A percentile compares a stretch with the other conserved stretches of the same genome.
Evolutionary conservation across 2,797 vertebrate genomes (phyloP).

Genomic region (Amblyraja radiata): DNA sequence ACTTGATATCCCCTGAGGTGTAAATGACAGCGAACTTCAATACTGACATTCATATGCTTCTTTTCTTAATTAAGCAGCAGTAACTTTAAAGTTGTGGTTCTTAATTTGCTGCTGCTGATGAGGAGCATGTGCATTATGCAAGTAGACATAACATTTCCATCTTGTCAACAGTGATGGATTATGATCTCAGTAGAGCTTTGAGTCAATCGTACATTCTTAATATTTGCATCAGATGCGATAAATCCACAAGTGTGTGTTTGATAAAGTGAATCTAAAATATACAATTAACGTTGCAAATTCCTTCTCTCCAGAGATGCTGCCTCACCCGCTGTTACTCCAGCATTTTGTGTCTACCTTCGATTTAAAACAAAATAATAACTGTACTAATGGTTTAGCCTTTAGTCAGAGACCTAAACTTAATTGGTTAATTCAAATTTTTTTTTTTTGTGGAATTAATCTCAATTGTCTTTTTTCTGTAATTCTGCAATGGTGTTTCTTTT

Average conservation of each 20-base stretch:
- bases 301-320: no score
- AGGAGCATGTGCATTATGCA: constrained; percentile 28
- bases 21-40: constrained; percentile 36
- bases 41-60: constrained; percentile 38
- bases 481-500: neutral
- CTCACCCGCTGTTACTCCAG: no score
- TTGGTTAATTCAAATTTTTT: neutral
- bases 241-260: neutral
- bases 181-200: constrained; percentile 21
- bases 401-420: neutral
- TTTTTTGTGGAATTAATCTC: neutral
- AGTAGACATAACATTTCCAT: constrained; percentile 33
- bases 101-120: constrained; percentile 26
- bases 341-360: no score
- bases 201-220: constrained; percentile 7
- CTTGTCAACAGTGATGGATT: constrained; percentile 33
- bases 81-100: constrained; percentile 33
- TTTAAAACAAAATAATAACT: neutral
- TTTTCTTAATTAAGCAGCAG: constrained; percentile 37
- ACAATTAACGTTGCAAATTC: no score
- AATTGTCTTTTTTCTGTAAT: neutral
- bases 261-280: neutral
- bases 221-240: neutral
- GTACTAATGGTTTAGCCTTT: neutral
- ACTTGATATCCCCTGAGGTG: constrained; percentile 35